A percentile compares a stretch with the other conserved stretches of the same genome.
Conservation (phyloP, 1,140 invertebrate genomes). For the Plodia interpunctella region DNA sequence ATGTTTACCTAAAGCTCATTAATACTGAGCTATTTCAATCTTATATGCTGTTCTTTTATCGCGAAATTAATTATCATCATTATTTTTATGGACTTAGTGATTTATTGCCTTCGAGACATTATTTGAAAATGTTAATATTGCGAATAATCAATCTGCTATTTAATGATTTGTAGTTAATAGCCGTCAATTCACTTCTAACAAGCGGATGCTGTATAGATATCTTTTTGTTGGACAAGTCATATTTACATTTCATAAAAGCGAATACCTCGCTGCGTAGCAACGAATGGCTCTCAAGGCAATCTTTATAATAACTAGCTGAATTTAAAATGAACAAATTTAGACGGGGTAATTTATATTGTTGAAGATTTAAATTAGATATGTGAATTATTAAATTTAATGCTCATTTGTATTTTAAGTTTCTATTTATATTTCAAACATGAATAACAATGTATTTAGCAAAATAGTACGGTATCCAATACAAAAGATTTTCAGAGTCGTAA, state of each 20-base stretch:
- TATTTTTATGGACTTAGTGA: not conserved
- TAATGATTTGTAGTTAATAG: slow-evolving; percentile 8
- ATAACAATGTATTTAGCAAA: too few relatives aligned
- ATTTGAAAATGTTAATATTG: not conserved
- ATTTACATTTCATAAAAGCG: slow-evolving; percentile 51
- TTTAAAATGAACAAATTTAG: slow-evolving; percentile 50
- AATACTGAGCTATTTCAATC: slow-evolving; percentile 12
- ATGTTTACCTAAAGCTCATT: slow-evolving; percentile 31
- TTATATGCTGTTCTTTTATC: slow-evolving; percentile 7
- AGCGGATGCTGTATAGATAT: slow-evolving; percentile 11
- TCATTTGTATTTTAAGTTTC: too few relatives aligned
- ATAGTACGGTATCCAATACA: too few relatives aligned
- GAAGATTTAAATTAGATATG: slow-evolving; percentile 16
- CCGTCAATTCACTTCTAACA: slow-evolving; percentile 7
- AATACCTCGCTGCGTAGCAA: slow-evolving; percentile 66
- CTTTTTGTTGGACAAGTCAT: slow-evolving; percentile 21
- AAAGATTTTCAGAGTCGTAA: too few relatives aligned
- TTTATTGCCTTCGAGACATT: not conserved
- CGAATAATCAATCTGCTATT: not conserved
- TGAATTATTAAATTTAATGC: slow-evolving; percentile 12
- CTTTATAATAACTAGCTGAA: slow-evolving; percentile 49
- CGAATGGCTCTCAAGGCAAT: slow-evolving; percentile 52
- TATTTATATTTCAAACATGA: too few relatives aligned
- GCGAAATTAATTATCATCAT: slow-evolving; percentile 4
- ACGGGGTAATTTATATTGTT: slow-evolving; percentile 21